Conservation (phyloP, 2,797 vertebrate species). For the Amazonetta brasiliensis region DNA sequence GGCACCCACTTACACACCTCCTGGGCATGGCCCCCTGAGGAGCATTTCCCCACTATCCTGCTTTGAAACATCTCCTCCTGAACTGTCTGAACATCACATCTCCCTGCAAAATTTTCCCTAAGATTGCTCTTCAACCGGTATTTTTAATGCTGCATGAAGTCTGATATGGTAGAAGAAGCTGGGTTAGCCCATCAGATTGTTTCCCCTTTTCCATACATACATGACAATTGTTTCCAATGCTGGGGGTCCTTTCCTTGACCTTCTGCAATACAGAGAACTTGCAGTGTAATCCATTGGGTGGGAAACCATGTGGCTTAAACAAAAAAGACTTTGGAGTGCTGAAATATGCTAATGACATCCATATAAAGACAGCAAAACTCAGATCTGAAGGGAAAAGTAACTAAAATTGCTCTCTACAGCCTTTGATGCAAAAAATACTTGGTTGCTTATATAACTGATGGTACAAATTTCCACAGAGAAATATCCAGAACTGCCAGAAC, state of each 20-base stretch:
- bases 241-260: background rate
- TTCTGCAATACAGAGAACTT: background rate
- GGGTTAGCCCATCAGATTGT: background rate
- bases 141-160: background rate
- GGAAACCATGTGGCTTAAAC: background rate
- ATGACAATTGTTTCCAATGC: background rate
- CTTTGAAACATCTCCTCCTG: background rate
- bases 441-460: constrained; percentile 49
- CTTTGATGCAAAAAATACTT: constrained; percentile 61
- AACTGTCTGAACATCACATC: background rate
- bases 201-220: background rate
- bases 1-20: background rate
- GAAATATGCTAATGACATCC: constrained; percentile 25
- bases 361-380: constrained; percentile 36
- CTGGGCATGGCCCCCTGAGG: background rate
- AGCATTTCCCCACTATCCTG: background rate
- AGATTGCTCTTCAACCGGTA: background rate
- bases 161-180: background rate
- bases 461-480: constrained; percentile 45
- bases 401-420: constrained; percentile 50
- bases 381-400: constrained; percentile 48
- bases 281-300: background rate
- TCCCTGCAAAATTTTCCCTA: background rate
- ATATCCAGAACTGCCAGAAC: constrained; percentile 56
- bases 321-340: background rate